A percentile compares a stretch with the other conserved stretches of the same genome.
Conservation (phyloP, 2,888 invertebrate species). For the Sminthurides aquaticus region DNA sequence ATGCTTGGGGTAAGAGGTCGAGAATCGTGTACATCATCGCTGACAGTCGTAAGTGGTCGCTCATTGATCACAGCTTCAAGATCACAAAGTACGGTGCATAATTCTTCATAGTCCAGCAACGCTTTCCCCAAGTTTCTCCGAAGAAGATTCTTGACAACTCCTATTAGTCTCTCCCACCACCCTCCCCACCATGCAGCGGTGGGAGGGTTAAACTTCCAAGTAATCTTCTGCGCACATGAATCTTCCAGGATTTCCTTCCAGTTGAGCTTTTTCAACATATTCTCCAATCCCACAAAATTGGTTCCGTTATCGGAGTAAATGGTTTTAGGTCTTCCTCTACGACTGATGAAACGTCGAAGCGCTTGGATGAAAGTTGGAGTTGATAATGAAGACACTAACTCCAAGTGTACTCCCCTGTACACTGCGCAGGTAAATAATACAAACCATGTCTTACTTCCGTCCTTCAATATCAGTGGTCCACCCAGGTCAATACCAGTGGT, state of each 20-base stretch:
- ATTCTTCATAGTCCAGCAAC: no score
- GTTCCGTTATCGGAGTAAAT: slow-evolving; percentile 47
- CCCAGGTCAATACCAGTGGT: slow-evolving; percentile 45
- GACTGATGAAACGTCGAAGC: slow-evolving; percentile 45
- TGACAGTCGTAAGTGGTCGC: no score
- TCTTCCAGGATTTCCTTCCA: no score
- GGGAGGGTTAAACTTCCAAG: slow-evolving; percentile 27
- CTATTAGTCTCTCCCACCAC: slow-evolving; percentile 25
- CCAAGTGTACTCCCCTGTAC: slow-evolving; percentile 46
- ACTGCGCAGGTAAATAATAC: slow-evolving; percentile 47
- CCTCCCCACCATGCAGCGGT: slow-evolving; percentile 44
- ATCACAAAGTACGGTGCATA: no score
- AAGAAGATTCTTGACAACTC: no score
- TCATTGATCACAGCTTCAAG: no score
- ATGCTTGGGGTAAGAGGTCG: no score
- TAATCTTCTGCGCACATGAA: no score
- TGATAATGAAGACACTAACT: slow-evolving; percentile 44
- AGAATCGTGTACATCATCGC: no score
- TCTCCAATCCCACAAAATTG: slow-evolving; percentile 45
- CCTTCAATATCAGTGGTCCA: slow-evolving; percentile 45
- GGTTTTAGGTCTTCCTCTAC: slow-evolving; percentile 44
- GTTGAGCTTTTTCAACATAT: no score
- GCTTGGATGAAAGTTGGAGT: slow-evolving; percentile 44
- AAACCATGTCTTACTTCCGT: slow-evolving; percentile 44
- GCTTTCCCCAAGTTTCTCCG: no score